A percentile compares a stretch with the other conserved stretches of the same genome.
Evolutionary conservation across 1,140 invertebrate species (phyloP).

Genomic region (Antheraea mylitta): DNA sequence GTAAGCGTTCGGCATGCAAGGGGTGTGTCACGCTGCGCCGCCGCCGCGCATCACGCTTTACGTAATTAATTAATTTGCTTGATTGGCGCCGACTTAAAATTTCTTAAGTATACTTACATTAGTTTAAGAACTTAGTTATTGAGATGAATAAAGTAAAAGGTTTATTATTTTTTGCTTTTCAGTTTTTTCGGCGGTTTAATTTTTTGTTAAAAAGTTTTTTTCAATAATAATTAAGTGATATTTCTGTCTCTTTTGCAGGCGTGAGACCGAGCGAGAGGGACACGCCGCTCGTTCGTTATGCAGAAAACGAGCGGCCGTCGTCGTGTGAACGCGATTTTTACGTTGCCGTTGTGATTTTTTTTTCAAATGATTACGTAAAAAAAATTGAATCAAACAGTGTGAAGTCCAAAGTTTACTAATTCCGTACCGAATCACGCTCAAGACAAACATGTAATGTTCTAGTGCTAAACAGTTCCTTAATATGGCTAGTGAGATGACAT

Average conservation of each 20-base stretch:
- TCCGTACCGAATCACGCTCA: constrained; percentile 52
- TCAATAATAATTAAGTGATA: constrained; percentile 42
- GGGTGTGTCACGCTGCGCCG: no score
- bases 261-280: constrained; percentile 32
- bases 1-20: no score
- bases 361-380: constrained; percentile 11
- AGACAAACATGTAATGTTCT: constrained; percentile 34
- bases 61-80: no score
- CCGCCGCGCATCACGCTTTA: no score
- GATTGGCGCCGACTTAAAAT: no score
- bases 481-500: constrained; percentile 53
- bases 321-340: constrained; percentile 21
- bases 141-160: no score
- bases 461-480: constrained; percentile 51
- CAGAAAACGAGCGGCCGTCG: constrained; percentile 33
- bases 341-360: constrained; percentile 19
- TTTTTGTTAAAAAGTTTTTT: no score
- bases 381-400: neutral
- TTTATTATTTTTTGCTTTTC: no score
- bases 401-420: constrained; percentile 20
- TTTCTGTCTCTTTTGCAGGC: constrained; percentile 55
- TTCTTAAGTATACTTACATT: no score
- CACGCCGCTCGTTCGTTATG: constrained; percentile 25
- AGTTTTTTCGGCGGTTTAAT: no score
- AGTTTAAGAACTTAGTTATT: no score